Percentiles rank a stretch among this genome's conserved stretches.
These are phyloP conservation scores for Hephaestus fuliginosus DNA, from an alignment of 2,797 vertebrate genomes.

Conservation along the genomic window DNA sequence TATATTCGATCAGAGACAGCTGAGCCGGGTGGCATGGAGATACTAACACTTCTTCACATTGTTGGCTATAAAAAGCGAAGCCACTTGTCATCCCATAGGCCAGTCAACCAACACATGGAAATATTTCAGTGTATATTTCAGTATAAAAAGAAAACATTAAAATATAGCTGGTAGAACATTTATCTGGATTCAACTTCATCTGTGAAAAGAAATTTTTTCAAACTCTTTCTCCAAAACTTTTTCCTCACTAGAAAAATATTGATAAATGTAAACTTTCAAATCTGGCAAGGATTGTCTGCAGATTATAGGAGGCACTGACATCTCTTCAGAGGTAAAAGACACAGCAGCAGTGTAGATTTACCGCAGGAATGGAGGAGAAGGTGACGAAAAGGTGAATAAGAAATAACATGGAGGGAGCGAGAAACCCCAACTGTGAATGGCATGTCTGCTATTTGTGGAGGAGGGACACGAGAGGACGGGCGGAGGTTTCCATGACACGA, in stretches of 20 bases:
- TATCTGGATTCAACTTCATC: neutral
- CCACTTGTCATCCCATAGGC: neutral
- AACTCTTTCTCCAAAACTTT: neutral
- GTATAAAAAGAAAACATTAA: neutral
- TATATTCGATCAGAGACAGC: constrained; percentile 40
- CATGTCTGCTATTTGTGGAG: constrained; percentile 63
- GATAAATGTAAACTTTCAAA: neutral
- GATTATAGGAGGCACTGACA: neutral
- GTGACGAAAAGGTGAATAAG: constrained; percentile 53
- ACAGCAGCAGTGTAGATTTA: accelerated
- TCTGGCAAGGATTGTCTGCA: neutral
- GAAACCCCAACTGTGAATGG: constrained; percentile 20
- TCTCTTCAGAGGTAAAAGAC: neutral
- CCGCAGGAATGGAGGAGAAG: neutral
- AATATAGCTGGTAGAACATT: neutral
- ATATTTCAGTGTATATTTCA: neutral
- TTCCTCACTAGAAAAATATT: neutral
- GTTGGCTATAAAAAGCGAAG: constrained; percentile 51
- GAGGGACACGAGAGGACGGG: constrained; percentile 6
- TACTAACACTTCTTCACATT: constrained; percentile 23
- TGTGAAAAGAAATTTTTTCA: neutral
- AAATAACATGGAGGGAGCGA: constrained; percentile 12
- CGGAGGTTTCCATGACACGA: constrained; percentile 1
- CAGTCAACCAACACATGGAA: neutral
- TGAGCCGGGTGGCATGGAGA: constrained; percentile 4